These are phyloP conservation scores for Tetrao urogallus DNA, from an alignment of 2,113 vertebrate genomes.

Conservation along the genomic window DNA sequence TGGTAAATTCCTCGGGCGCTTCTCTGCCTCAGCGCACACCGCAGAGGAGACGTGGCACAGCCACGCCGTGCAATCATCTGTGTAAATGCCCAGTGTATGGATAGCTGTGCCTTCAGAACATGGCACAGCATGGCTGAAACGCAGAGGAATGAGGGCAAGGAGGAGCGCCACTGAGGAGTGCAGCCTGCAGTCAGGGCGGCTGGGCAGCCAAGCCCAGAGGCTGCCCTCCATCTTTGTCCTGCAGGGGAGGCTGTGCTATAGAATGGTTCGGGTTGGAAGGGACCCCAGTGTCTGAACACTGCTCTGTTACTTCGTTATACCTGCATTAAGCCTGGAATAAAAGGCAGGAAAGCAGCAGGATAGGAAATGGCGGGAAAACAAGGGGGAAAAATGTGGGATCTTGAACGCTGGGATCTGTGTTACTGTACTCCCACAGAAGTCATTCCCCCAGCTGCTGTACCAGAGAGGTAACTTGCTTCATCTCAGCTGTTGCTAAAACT, in stretches of 20 bases:
- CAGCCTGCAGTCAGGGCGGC: background rate
- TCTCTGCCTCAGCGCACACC: background rate
- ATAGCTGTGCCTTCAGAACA: background rate
- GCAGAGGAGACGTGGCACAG: background rate
- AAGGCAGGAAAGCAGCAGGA: background rate
- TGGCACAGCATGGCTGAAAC: background rate
- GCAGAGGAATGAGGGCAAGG: background rate
- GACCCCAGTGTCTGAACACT: background rate
- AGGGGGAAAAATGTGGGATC: no score
- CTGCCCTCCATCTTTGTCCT: background rate
- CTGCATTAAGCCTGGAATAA: background rate
- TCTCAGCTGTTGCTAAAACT: no score
- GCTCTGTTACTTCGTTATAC: background rate
- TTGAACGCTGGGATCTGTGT: no score
- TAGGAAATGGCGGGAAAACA: background rate
- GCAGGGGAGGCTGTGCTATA: no score
- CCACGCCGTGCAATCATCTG: accelerated
- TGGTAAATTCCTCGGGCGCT: background rate
- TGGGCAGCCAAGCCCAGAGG: background rate
- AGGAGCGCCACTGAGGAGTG: background rate
- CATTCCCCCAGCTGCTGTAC: no score
- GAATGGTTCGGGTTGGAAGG: no score
- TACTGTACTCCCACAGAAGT: no score
- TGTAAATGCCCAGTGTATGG: no score
- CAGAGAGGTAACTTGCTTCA: no score